Evolutionary conservation across 2,797 vertebrate species (phyloP).

Genomic region (Rhyacichthys aspro): DNA sequence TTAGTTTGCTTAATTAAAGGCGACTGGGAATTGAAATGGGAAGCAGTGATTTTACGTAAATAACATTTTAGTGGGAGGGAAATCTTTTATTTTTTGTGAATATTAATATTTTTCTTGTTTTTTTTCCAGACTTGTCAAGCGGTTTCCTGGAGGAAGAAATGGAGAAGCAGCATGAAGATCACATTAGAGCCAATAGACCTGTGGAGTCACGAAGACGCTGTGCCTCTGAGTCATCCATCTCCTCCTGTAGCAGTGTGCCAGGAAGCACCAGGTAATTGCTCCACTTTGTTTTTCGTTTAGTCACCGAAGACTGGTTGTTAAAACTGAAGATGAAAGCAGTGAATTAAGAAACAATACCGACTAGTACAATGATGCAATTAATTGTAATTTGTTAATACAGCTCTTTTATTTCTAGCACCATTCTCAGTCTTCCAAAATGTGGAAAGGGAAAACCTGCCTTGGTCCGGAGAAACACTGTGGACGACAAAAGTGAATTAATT

Average conservation of each 20-base stretch:
- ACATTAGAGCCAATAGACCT: conserved; percentile 74
- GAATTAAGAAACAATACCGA: background rate
- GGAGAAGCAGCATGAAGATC: conserved; percentile 74
- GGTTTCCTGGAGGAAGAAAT: conserved; percentile 84
- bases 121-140: conserved; percentile 86
- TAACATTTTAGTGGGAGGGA: background rate
- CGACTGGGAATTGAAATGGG: background rate
- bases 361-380: background rate
- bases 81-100: background rate
- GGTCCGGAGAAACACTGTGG: conserved; percentile 92
- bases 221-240: conserved; percentile 97
- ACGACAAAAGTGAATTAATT: conserved; percentile 94
- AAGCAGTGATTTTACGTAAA: no score
- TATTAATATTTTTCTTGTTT: background rate
- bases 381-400: background rate
- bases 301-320: background rate
- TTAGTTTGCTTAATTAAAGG: background rate
- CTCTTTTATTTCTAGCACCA: conserved; percentile 50
- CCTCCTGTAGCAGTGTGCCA: conserved; percentile 90
- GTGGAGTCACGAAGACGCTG: conserved; percentile 90
- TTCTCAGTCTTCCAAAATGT: conserved; percentile 89
- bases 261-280: conserved; percentile 86
- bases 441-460: conserved; percentile 96
- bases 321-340: background rate
- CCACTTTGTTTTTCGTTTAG: conserved; percentile 2